These are phyloP conservation scores for Tenthredo mesomela DNA, from an alignment of 2,888 invertebrate species.

Conservation along the genomic window DNA sequence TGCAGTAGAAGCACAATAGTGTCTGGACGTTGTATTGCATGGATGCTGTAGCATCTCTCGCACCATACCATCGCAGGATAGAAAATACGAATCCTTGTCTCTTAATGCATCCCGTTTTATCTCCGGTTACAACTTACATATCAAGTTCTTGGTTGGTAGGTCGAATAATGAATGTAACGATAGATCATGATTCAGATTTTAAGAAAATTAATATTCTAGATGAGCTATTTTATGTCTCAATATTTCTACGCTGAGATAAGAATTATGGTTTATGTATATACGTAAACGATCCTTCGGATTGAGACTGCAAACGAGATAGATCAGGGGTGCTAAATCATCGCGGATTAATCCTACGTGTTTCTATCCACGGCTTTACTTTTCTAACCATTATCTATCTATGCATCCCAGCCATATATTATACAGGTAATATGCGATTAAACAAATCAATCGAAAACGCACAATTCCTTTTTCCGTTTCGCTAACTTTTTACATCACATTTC, in stretches of 20 bases:
- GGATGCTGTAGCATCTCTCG: background rate
- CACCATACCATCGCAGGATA: background rate
- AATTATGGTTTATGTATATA: background rate
- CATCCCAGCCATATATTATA: no score
- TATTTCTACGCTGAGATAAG: background rate
- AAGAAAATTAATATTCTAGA: background rate
- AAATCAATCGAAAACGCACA: background rate
- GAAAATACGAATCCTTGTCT: slow-evolving; percentile 32
- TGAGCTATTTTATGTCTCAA: background rate
- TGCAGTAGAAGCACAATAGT: slow-evolving; percentile 18
- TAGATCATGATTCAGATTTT: slow-evolving; percentile 38
- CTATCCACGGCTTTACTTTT: background rate
- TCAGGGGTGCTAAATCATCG: background rate
- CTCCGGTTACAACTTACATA: slow-evolving; percentile 18
- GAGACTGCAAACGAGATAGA: background rate
- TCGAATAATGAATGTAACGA: slow-evolving; percentile 36
- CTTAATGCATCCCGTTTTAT: slow-evolving; percentile 27
- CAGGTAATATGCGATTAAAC: background rate
- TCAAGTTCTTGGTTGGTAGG: slow-evolving; percentile 20
- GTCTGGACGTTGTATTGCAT: slow-evolving; percentile 16
- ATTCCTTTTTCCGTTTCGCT: background rate
- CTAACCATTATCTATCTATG: background rate
- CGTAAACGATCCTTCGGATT: slow-evolving; percentile 19
- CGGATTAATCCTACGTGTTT: background rate
- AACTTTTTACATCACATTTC: background rate